phyloP scores from a whole-genome alignment of 2,797 vertebrate genomes.

The Morus bassanus region DNA sequence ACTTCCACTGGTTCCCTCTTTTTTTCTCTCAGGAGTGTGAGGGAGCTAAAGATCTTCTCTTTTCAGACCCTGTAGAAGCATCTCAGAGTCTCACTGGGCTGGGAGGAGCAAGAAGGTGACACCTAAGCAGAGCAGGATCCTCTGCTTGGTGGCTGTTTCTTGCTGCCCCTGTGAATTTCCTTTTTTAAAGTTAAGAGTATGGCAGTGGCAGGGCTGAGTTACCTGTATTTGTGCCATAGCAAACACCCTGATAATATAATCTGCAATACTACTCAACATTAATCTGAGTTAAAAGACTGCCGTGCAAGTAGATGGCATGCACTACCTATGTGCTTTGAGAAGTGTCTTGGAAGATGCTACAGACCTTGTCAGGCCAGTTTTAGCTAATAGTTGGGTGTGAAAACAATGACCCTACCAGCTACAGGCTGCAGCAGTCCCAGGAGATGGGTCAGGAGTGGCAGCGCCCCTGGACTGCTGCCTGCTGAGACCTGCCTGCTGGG shows the following conservation, averaged over 20 bases:
- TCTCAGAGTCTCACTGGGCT: background rate
- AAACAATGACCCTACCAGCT: background rate
- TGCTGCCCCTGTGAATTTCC: background rate
- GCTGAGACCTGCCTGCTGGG: background rate
- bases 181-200: background rate
- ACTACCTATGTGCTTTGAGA: background rate
- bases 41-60: background rate
- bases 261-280: background rate
- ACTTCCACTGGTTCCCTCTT: background rate
- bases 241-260: background rate
- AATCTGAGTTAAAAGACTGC: background rate
- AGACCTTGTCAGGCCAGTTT: background rate
- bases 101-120: background rate
- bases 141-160: background rate
- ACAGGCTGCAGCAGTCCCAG: accelerated
- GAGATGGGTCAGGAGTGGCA: background rate
- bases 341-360: background rate
- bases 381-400: background rate
- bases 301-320: background rate
- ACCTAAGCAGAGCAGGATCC: background rate
- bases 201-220: background rate
- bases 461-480: accelerated
- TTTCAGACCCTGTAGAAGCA: background rate
- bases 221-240: background rate
- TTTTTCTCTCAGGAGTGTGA: background rate